Percentiles rank a stretch among this genome's conserved stretches.
These are phyloP conservation scores for Mus caroli DNA, from an alignment of 2,797 vertebrate genomes.

Conservation along the genomic window DNA sequence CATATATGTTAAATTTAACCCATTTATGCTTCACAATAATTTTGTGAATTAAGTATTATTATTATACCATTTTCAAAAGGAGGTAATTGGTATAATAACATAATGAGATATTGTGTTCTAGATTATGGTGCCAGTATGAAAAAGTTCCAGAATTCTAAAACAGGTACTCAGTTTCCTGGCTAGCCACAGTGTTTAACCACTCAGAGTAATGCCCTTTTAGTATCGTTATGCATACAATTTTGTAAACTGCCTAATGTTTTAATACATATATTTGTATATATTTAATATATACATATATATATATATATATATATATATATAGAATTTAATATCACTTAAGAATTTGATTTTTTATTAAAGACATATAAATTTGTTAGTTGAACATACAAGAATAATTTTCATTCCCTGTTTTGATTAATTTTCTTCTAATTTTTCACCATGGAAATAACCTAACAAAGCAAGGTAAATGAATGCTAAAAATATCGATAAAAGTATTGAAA, in stretches of 20 bases:
- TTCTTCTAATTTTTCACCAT: constrained; percentile 41
- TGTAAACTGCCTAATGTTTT: constrained; percentile 8
- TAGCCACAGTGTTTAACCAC: background rate
- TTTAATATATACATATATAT: background rate
- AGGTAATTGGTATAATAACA: constrained; percentile 50
- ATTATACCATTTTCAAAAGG: constrained; percentile 58
- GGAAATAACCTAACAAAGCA: background rate
- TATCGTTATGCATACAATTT: constrained; percentile 25
- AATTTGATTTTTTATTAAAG: background rate
- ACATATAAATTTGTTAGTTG: constrained; percentile 24
- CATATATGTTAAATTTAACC: constrained; percentile 54
- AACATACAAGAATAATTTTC: background rate
- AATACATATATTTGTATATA: background rate
- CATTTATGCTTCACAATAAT: constrained; percentile 41
- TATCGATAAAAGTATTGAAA: background rate
- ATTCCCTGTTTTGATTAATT: constrained; percentile 27
- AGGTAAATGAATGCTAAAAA: background rate
- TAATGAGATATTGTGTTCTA: constrained; percentile 14
- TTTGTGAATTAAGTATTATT: constrained; percentile 51
- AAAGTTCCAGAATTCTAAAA: constrained; percentile 57
- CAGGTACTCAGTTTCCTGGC: background rate
- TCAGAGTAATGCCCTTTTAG: constrained; percentile 42
- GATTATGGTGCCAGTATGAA: background rate
- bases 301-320: background rate
- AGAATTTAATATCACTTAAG: constrained; percentile 37